Evolutionary conservation across 2,888 invertebrate species (phyloP), one percentile per base, ranked within the genome.

Genomic region (Sympetrum striolatum): DNA sequence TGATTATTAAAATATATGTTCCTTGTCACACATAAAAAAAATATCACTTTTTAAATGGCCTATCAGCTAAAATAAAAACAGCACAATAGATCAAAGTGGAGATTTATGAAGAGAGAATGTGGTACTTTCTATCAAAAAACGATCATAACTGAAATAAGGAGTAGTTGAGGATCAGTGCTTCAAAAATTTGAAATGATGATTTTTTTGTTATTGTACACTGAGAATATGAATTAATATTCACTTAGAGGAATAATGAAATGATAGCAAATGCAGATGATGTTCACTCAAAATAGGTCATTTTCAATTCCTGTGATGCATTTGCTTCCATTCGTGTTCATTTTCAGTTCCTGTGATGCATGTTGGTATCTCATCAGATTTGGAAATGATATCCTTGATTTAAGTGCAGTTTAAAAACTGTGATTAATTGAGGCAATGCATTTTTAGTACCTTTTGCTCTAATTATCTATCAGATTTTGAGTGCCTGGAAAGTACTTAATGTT

Each of bases 1-100:
- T 37, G 58, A 86, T 86, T 86, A 86, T 86, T 86, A 86, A 86
- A 86, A 86, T 86, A 86, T 86, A 86, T 86, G 86, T 86, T 60
- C 86, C 35, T 86, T 60, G 60, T 86, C 86, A 86, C 37, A 39
- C 86, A 60, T 86, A 58, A 86, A 86, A 86, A 86, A 64, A 86
- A 86, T 86, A 86, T 86, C 86, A 58, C 58, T 86, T 86, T 86
- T 86, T 37, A 86, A 86, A 64, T 64, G 37, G 39, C 39, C 39
- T 86, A 86, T 60, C n/a, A 37, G 86, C 86, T 86, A 60, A 86
- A 86, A 86, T 86, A 86, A 86, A 86, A n/a, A 86, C 86, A 37
- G 86, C 58, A 86, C n/a, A 86, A 86, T 86, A 60, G 86, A 60
- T 86, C 37, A 86, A 86, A 86, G 37, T 37, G 35, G 37, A 39